phyloP scores from a whole-genome alignment of 2,888 invertebrate genomes.

The Brachynemurus nebulosus region DNA sequence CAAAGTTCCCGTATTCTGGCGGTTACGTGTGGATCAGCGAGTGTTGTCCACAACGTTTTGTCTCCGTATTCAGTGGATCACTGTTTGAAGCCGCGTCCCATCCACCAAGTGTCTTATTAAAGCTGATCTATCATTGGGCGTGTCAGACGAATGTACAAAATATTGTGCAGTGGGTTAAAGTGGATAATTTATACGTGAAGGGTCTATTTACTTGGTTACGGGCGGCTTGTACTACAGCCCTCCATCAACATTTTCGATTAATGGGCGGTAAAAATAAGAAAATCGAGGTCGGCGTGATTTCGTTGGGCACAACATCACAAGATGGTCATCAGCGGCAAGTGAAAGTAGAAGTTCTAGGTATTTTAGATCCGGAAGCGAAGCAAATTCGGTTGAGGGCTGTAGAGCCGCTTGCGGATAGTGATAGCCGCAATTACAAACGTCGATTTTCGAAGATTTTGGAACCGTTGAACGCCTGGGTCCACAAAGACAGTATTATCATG shows the following conservation, averaged over 20 bases:
- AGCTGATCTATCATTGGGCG: slow-evolving; percentile 81
- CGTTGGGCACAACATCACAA: slow-evolving; percentile 73
- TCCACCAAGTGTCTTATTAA: slow-evolving; percentile 67
- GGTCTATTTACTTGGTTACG: slow-evolving; percentile 57
- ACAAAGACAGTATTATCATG: slow-evolving; percentile 58
- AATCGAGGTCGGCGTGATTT: slow-evolving; percentile 72
- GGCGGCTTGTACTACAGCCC: slow-evolving; percentile 64
- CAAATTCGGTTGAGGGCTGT: slow-evolving; percentile 65
- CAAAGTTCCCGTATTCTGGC: slow-evolving; percentile 75
- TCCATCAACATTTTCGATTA: slow-evolving; percentile 59
- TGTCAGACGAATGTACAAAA: slow-evolving; percentile 83
- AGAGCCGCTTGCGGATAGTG: slow-evolving; percentile 65
- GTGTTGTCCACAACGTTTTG: slow-evolving; percentile 71
- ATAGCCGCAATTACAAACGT: slow-evolving; percentile 64
- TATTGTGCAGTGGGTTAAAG: slow-evolving; percentile 74
- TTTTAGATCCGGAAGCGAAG: slow-evolving; percentile 60
- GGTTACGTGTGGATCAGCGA: slow-evolving; percentile 87
- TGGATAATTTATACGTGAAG: slow-evolving; percentile 53
- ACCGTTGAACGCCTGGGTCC: slow-evolving; percentile 60
- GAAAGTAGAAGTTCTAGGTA: slow-evolving; percentile 77
- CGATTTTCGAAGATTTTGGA: slow-evolving; percentile 72
- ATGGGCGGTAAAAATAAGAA: slow-evolving; percentile 58
- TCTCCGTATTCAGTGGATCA: slow-evolving; percentile 77
- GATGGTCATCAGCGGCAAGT: slow-evolving; percentile 50
- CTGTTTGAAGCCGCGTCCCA: slow-evolving; percentile 77